Evolutionary conservation across 2,113 vertebrate species (phyloP), one percentile per base, ranked within the genome.

Genomic region (Microcebus tavaratra): DNA sequence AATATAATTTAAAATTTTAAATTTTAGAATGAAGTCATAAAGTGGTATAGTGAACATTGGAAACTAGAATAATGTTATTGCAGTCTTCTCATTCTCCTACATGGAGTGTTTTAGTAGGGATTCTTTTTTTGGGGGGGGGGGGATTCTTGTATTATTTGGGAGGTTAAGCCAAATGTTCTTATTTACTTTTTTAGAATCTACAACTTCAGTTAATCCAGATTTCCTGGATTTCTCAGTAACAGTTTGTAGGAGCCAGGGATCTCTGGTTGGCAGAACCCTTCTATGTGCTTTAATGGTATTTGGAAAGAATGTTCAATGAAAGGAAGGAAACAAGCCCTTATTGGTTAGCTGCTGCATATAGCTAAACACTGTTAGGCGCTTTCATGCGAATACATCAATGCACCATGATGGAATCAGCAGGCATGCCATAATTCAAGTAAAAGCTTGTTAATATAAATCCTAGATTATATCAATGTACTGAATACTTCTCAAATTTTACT

Each of bases 1-100:
- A 96, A 81, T 95, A 79, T 18, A 88, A 68, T 79, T 84, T 86
- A 27, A 89, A 92, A 79, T 79, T 61, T 9, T 23, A 89, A 92
- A 79, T 79, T 61, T 9, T 61, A 61, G 59, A 61, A 55, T 55
- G 18, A 55, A 55, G 53, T 55, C 53, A 55, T 55, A 55, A 55
- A 55, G 53, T 55, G 53, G 17, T 18, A 55, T 55, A 55, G 18
- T 18, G 17, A 17, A 55, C 53, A 55, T 55, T 55, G 53, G 53
- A 55, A 55, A 55, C 53, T 55, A 86, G 93, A 70, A 90, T 87
- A 78, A 57, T 89, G 2, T 61, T 88, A 86, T n/a, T 50, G 23
- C 8, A 73, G 23, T 63, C 75, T 83, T 88, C 50, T 88, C 82
- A 57, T 73, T 94, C 83, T 93, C 36, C 78, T 93, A 65, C 76